Conservation (phyloP, 2,888 invertebrate species). For the Elegia similella region DNA sequence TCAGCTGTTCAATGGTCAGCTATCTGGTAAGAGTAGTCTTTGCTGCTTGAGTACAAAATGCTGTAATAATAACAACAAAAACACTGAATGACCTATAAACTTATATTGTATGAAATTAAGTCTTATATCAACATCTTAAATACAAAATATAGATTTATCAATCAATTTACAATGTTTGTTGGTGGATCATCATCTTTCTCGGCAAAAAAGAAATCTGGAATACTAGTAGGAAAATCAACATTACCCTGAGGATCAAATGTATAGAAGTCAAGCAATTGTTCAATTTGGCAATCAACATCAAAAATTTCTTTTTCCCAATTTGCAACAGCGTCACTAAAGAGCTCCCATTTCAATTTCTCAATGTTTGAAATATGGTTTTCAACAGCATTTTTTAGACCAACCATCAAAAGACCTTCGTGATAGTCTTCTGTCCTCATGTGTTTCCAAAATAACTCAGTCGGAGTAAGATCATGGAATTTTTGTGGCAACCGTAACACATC, state of each 20-base stretch:
- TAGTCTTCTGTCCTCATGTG: slow-evolving; percentile 20
- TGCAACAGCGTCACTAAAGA: slow-evolving; percentile 10
- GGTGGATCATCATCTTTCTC: not conserved
- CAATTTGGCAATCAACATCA: slow-evolving; percentile 35
- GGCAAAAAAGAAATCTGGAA: slow-evolving; percentile 6
- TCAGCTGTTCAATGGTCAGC: no score
- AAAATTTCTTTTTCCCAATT: slow-evolving; percentile 37
- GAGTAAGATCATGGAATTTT: slow-evolving; percentile 42
- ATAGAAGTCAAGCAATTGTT: slow-evolving; percentile 33
- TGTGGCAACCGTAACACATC: slow-evolving; percentile 46
- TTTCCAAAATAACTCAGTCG: slow-evolving; percentile 45
- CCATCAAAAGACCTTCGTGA: not conserved
- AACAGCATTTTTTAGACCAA: not conserved
- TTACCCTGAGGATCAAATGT: slow-evolving; percentile 16
- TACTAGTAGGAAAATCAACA: not conserved
- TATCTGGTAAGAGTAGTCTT: no score
- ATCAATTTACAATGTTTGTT: not conserved
- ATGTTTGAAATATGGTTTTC: not conserved
- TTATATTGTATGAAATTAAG: no score
- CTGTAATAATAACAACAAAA: no score
- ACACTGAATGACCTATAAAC: no score
- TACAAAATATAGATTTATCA: no score
- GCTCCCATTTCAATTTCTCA: slow-evolving; percentile 7
- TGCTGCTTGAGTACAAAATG: no score
- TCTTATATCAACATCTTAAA: no score